Percentiles rank a stretch among this genome's conserved stretches.
phyloP scores from a whole-genome alignment of 1,140 invertebrate species.

The Zophobas morio region DNA sequence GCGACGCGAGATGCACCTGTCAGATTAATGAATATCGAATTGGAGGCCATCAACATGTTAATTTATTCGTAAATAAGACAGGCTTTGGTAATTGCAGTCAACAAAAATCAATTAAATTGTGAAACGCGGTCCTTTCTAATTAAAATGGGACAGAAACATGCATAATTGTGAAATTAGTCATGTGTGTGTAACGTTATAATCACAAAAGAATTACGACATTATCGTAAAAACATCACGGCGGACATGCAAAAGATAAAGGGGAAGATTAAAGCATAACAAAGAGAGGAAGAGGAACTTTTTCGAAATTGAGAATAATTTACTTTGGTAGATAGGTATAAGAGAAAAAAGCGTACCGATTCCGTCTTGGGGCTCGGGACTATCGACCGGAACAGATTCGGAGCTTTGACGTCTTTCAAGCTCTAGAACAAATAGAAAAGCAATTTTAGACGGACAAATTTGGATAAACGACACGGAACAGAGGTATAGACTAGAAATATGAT shows the following conservation, averaged over 20 bases:
- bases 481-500: constrained; percentile 19
- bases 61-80: constrained; percentile 36
- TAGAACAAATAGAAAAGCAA: constrained; percentile 60
- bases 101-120: constrained; percentile 29
- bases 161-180: constrained; percentile 39
- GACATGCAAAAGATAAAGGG: constrained; percentile 22
- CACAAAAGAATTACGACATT: constrained; percentile 35
- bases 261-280: constrained; percentile 27
- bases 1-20: constrained; percentile 34
- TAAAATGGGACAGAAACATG: constrained; percentile 26
- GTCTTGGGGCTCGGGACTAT: constrained; percentile 61
- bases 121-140: constrained; percentile 22
- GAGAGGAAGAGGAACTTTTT: constrained; percentile 19
- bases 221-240: constrained; percentile 29
- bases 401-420: constrained; percentile 57
- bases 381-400: constrained; percentile 61
- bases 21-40: constrained; percentile 41
- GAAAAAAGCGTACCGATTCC: constrained; percentile 59
- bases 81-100: constrained; percentile 19
- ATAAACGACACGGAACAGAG: constrained; percentile 4
- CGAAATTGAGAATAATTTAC: background rate
- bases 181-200: constrained; percentile 3
- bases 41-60: constrained; percentile 26
- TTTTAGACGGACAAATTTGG: background rate
- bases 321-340: background rate